phyloP scores from a whole-genome alignment of 1,140 invertebrate species.

The Drosophila asahinai region DNA sequence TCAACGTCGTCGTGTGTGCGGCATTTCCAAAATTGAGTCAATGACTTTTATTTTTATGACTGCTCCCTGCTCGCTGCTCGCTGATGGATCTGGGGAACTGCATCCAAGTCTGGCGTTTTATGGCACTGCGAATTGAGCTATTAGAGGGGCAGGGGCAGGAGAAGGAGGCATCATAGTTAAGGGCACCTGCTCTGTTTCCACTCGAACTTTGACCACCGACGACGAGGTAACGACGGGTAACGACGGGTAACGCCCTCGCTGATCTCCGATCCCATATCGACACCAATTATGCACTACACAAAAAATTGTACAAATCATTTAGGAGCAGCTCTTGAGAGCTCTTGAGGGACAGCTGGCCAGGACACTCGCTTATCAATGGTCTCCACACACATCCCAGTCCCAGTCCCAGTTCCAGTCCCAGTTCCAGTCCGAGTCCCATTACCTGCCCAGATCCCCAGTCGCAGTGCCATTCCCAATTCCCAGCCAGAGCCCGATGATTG shows the following conservation, averaged over 20 bases:
- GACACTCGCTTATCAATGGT: conserved; percentile 46
- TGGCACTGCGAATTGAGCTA: conserved; percentile 73
- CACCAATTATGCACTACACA: conserved; percentile 72
- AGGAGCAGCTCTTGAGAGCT: neutral
- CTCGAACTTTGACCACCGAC: conserved; percentile 29
- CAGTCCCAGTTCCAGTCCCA: neutral
- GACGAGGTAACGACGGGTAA: neutral
- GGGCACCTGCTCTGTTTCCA: conserved; percentile 11
- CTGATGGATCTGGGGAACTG: conserved; percentile 7
- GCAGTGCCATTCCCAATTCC: conserved; percentile 16
- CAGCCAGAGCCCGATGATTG: conserved; percentile 42
- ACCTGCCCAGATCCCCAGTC: neutral
- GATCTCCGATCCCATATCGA: conserved; percentile 24
- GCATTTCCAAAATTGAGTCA: conserved; percentile 82
- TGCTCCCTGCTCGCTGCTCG: neutral
- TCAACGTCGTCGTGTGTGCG: conserved; percentile 70
- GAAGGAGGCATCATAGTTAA: conserved; percentile 1
- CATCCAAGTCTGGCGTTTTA: conserved; percentile 45
- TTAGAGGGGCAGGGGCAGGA: conserved; percentile 30
- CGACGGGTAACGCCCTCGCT: conserved; percentile 14
- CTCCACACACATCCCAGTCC: neutral
- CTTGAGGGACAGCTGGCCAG: conserved; percentile 16
- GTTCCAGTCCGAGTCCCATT: too few relatives aligned
- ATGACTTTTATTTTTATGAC: conserved; percentile 82
- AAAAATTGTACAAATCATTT: conserved; percentile 69